Base-by-base conservation (phyloP, 2,797 vertebrate genomes). In the Gymnocypris eckloni region DNA sequence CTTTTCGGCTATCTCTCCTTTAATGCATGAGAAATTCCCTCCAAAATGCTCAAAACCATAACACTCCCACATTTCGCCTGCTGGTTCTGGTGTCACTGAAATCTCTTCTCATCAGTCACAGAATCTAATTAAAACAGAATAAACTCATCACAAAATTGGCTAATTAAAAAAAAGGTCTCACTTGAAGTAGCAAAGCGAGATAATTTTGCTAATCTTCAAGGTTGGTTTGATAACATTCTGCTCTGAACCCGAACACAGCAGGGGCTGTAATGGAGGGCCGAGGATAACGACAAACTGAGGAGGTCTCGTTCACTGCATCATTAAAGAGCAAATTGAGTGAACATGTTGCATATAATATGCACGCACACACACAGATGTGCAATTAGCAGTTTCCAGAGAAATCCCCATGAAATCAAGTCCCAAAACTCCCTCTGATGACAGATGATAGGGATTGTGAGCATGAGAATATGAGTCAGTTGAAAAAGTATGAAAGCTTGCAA, bases 1-100 rank as follows among this genome's bases (percentile, higher is more conserved):
- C 87, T 85, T 86, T 73, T 83, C 69, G 79, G 28, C 87, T 83
- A 89, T 88, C 89, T 90, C 88, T 83, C 82, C 88, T 90, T 76
- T 79, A 39, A 83, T 72, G 52, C 39, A 81, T 89, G 88, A 81
- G 86, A 87, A 61, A 75, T 70, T 61, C 45, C 69, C 54, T 81
- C 67, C 61, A n/a, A 22, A 79, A 79, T 18, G n/a, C 39, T 37
- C 25, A 79, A 28, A 79, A 70, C 22, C 61, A 25, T 37, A 69
- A 54, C 20, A 71, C 75, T 33, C n/a, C 59, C 56, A 59, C 37
- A 86, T 41, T 64, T 43, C 3, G 6, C 22, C 76, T 75, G 69
- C 39, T 84, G 22, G 64, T 75, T 61, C 6, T 25, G 16, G 50
- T 73, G 64, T 54, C 52, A 70, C 4, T 12, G 18, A 15, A 70